These are phyloP conservation scores for Beris chalybata DNA, from an alignment of 2,888 invertebrate species.

Conservation along the genomic window DNA sequence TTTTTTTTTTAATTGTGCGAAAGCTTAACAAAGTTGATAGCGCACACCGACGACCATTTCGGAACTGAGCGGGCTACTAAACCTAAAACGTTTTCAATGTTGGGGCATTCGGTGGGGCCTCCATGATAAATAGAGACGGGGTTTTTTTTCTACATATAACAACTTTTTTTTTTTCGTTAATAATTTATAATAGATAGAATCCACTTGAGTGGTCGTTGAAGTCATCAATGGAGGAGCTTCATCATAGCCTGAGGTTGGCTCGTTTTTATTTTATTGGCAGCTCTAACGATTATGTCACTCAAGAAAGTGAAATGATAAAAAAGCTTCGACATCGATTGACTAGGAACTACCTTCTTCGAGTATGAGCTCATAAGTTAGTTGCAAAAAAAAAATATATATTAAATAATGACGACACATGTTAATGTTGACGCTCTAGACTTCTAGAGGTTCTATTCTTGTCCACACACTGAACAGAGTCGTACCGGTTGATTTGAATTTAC, in stretches of 20 bases:
- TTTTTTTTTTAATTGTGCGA: constrained; percentile 13
- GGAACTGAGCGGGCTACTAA: constrained; percentile 27
- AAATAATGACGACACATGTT: constrained; percentile 17
- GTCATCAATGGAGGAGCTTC: no score
- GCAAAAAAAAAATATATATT: neutral
- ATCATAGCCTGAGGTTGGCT: no score
- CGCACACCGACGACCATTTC: constrained; percentile 37
- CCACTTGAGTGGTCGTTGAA: no score
- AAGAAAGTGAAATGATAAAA: no score
- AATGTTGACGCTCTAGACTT: constrained; percentile 1
- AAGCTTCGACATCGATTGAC: no score
- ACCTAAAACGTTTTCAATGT: neutral
- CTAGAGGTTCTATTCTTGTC: constrained; percentile 10
- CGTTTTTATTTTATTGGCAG: no score
- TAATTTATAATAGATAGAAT: no score
- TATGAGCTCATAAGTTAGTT: constrained; percentile 15
- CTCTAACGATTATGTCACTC: no score
- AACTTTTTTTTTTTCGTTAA: no score
- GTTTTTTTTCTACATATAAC: no score
- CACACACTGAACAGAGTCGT: constrained; percentile 4
- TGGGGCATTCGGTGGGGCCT: no score
- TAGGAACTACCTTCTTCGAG: neutral
- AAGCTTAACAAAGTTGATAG: constrained; percentile 10
- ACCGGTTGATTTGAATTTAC: neutral
- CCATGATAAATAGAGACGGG: no score